Conservation (phyloP, 2,888 invertebrate genomes). For the Odontomyia ornata region DNA sequence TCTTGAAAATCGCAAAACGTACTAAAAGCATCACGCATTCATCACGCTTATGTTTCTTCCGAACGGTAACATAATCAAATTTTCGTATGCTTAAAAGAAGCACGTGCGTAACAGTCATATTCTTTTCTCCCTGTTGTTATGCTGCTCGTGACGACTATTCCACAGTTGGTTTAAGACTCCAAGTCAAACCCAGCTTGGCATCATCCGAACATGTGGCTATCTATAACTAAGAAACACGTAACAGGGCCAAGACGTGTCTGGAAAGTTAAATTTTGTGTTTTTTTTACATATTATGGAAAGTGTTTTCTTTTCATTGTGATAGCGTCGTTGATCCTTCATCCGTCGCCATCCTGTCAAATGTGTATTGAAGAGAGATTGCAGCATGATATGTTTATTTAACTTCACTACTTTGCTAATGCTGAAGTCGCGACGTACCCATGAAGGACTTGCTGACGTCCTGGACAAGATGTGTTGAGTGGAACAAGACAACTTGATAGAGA, state of each 20-base stretch:
- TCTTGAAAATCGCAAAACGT: background rate
- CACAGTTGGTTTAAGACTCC: background rate
- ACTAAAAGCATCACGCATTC: background rate
- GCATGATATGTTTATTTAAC: background rate
- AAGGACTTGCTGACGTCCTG: too few species aligned
- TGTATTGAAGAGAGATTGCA: background rate
- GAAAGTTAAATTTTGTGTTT: conserved; percentile 18
- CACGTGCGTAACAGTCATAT: background rate
- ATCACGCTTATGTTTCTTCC: background rate
- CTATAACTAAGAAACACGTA: conserved; percentile 34
- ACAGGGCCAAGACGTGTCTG: conserved; percentile 37
- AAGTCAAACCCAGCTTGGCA: background rate
- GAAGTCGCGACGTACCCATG: too few species aligned
- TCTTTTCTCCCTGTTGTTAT: background rate
- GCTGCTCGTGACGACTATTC: background rate
- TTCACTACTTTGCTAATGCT: too few species aligned
- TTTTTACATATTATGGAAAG: conserved; percentile 23
- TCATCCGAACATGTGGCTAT: background rate
- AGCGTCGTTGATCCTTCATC: background rate
- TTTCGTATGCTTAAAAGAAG: background rate
- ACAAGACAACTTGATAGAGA: too few species aligned
- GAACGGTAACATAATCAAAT: conserved; percentile 15
- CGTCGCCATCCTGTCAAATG: background rate
- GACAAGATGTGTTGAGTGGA: too few species aligned
- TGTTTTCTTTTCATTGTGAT: conserved; percentile 10